A percentile compares a stretch with the other conserved stretches of the same genome.
Evolutionary conservation across 2,797 vertebrate genomes (phyloP).

Genomic region (Cyprinodon diabolis): DNA sequence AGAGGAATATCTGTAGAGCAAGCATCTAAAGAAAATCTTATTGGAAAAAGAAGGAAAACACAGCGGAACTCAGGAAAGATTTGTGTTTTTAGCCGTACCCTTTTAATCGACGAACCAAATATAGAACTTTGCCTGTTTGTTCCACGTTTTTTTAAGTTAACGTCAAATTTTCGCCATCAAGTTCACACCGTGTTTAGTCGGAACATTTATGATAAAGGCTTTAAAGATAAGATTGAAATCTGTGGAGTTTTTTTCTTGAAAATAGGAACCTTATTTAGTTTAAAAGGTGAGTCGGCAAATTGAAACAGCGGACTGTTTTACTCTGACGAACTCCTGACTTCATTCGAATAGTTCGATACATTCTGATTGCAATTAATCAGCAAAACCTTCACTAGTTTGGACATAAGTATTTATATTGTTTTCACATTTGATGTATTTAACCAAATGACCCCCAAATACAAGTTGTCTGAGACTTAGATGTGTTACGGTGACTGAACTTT

Average conservation of each 20-base stretch:
- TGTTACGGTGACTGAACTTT: neutral
- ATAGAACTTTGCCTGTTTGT: too few relatives aligned
- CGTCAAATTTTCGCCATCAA: neutral
- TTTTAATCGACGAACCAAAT: constrained; percentile 22
- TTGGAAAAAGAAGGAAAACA: too few relatives aligned
- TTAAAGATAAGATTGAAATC: neutral
- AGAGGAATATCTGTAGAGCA: too few relatives aligned
- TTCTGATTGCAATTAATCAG: neutral
- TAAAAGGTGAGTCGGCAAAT: neutral
- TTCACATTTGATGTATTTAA: neutral
- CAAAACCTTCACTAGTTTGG: neutral
- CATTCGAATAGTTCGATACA: neutral
- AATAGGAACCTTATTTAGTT: neutral
- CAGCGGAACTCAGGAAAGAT: too few relatives aligned
- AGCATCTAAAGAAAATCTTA: too few relatives aligned
- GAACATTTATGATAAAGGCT: neutral
- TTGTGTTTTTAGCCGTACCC: constrained; percentile 26
- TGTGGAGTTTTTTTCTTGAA: neutral
- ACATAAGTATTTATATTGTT: neutral
- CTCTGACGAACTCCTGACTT: neutral
- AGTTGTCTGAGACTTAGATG: neutral
- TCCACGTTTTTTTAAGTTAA: too few relatives aligned
- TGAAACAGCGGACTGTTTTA: too few relatives aligned
- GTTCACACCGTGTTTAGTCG: neutral
- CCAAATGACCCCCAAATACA: neutral